phyloP scores from a whole-genome alignment of 2,888 invertebrate genomes.

The Ariolimax columbianus region DNA sequence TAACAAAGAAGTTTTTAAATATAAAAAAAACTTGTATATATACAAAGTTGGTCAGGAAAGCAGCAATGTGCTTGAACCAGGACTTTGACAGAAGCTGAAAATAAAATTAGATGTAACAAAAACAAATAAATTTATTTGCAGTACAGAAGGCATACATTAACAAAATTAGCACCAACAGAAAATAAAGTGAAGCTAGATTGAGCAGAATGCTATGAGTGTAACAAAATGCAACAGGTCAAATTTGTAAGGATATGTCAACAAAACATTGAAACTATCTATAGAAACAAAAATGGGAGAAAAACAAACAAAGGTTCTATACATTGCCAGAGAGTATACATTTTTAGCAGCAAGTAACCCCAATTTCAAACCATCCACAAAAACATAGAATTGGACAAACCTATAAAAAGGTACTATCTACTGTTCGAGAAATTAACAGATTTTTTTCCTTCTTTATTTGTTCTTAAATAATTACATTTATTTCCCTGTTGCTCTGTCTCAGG shows the following conservation, averaged over 20 bases:
- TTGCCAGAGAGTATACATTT: no score
- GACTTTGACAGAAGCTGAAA: constrained; percentile 5
- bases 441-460: no score
- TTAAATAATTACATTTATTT: no score
- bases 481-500: no score
- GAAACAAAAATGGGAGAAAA: not conserved
- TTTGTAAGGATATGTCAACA: not conserved
- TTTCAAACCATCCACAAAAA: not conserved
- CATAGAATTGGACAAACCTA: not conserved
- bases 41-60: constrained; percentile 8
- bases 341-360: no score
- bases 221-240: not conserved
- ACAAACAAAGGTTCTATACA: no score
- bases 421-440: not conserved
- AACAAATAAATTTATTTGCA: not conserved
- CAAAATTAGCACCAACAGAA: not conserved
- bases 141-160: not conserved
- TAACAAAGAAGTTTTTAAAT: not conserved
- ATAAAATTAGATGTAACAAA: not conserved
- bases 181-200: not conserved
- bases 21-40: not conserved
- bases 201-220: not conserved
- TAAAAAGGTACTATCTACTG: not conserved
- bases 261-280: not conserved
- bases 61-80: not conserved